Percentiles rank a stretch among this genome's conserved stretches.
Evolutionary conservation across 2,888 invertebrate species (phyloP).

Genomic region (Caenorhabditis parvicauda): DNA sequence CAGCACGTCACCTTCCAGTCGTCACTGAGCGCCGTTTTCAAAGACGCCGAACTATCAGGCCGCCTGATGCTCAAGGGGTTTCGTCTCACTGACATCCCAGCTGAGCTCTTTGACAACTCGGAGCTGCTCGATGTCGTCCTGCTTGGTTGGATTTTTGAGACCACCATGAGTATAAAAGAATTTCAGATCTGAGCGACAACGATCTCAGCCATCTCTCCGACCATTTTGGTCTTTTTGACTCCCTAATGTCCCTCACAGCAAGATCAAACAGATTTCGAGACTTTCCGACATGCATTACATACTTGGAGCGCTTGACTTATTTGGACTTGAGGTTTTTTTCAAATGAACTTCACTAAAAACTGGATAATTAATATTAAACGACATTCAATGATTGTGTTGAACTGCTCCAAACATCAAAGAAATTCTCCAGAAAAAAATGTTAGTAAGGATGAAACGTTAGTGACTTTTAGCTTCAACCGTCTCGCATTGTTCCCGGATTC

Average conservation of each 20-base stretch:
- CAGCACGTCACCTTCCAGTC: no score
- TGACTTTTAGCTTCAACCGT: conserved; percentile 25
- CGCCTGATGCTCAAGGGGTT: conserved; percentile 20
- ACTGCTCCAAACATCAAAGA: no score
- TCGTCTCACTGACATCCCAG: conserved; percentile 22
- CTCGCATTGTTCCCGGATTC: conserved; percentile 25
- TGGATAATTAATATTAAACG: no score
- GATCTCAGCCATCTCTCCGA: conserved; percentile 29
- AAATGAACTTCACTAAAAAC: no score
- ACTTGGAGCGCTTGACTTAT: conserved; percentile 27
- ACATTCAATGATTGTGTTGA: no score
- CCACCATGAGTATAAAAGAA: neutral
- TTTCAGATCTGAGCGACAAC: conserved; percentile 40
- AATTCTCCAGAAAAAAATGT: no score
- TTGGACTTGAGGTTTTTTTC: conserved; percentile 23
- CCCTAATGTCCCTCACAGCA: conserved; percentile 27
- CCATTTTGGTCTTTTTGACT: conserved; percentile 26
- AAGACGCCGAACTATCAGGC: conserved; percentile 27
- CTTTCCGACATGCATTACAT: conserved; percentile 27
- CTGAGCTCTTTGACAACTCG: conserved; percentile 17
- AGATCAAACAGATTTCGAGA: conserved; percentile 24
- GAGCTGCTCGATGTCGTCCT: conserved; percentile 25
- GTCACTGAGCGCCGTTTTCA: conserved; percentile 19
- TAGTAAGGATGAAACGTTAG: neutral
- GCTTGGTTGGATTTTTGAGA: conserved; percentile 18